Evolutionary conservation across 1,140 invertebrate species (phyloP), one percentile per base, ranked within the genome.

Genomic region (roundworm (Caenorhabditis elegans)): DNA sequence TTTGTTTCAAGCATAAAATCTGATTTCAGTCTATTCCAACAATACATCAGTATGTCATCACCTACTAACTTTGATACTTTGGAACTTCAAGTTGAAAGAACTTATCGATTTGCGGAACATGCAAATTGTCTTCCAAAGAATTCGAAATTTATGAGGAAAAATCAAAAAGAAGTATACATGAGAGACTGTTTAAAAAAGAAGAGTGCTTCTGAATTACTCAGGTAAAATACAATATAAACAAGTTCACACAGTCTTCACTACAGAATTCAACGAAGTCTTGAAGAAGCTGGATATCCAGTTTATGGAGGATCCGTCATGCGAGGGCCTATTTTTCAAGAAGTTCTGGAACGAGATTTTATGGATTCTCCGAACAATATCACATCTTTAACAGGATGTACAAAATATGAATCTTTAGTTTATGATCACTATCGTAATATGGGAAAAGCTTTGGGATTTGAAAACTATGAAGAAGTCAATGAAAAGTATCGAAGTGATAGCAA

Each of bases 21-120:
- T 6, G 4, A 22, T 79, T 79, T 36, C 22, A 79, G 77, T 10
- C 51, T 79, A 1, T 79, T 79, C 51, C 77, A 79, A 36, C 77
- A 28, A 24, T 49, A 36, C 51, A 79, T 79, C 13, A 15, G 15
- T 17, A 79, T 79, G 77, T 79, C 77, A 24, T 10, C 53, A 60
- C 28, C 53, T 1, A 17, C 26, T 15, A 60, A 60, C 53, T 60
- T 60, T 17, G 53, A 60, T 10, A n/a, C 26, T 31, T 60, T 60
- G 3, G 53, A 60, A 17, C 34, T 31, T 6, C 53, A 60, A 60
- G n/a, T 31, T 11, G 28, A 60, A 22, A 60, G n/a, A 31, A 60
- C 53, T 26, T 15, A 31, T 15, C 26, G 53, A 4, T 60, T 60
- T 34, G 53, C 53, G 15, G 53, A 60, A 60, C 26, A 60, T 0